phyloP scores from a whole-genome alignment of 2,888 invertebrate genomes.

The Drosophila setosimentum region DNA sequence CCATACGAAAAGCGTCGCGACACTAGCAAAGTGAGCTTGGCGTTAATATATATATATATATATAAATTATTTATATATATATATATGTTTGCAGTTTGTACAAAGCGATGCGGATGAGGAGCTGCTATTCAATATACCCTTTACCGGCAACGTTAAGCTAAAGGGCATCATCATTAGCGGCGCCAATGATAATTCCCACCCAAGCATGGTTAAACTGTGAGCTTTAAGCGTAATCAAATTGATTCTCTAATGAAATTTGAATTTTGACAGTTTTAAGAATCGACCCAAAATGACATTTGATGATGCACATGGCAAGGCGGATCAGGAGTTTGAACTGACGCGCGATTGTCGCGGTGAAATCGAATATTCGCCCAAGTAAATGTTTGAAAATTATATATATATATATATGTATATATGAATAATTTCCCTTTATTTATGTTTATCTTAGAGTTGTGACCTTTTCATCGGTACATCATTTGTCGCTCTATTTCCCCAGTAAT shows the following conservation, averaged over 20 bases:
- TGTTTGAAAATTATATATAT: not conserved
- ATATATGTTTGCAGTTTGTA: constrained; percentile 90
- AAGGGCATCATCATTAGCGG: constrained; percentile 97
- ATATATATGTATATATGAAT: too few relatives aligned
- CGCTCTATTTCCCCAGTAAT: constrained; percentile 95
- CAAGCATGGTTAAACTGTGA: constrained; percentile 94
- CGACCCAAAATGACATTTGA: constrained; percentile 98
- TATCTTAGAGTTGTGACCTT: constrained; percentile 93
- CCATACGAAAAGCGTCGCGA: constrained; percentile 95
- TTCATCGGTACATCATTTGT: constrained; percentile 94
- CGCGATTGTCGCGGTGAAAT: constrained; percentile 91
- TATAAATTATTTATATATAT: not conserved
- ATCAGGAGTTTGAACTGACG: constrained; percentile 95
- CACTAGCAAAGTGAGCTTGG: constrained; percentile 88
- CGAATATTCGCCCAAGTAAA: constrained; percentile 96
- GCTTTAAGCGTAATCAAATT: constrained; percentile 77
- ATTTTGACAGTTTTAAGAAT: constrained; percentile 92
- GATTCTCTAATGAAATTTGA: not conserved
- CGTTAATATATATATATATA: not conserved
- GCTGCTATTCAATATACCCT: constrained; percentile 97
- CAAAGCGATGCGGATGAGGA: constrained; percentile 99
- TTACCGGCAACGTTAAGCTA: constrained; percentile 97
- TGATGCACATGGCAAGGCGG: constrained; percentile 90
- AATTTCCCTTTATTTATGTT: not conserved
- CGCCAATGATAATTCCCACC: constrained; percentile 94